phyloP scores from a whole-genome alignment of 2,888 invertebrate genomes.

The Gryllus longicercus region DNA sequence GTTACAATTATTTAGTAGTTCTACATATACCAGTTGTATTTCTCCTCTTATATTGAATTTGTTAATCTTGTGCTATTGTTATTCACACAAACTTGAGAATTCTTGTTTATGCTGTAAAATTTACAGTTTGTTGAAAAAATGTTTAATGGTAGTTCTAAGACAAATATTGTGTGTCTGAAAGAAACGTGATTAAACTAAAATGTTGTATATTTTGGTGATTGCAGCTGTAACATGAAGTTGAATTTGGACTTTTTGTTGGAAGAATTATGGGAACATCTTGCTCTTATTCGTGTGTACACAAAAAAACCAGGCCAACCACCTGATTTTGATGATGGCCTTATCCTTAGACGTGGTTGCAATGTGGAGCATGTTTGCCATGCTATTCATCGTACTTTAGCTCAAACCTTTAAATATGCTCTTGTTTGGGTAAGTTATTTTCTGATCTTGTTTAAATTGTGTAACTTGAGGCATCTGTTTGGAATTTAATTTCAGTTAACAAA shows the following conservation, averaged over 20 bases:
- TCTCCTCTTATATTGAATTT: no score
- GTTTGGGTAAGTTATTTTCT: slow-evolving; percentile 70
- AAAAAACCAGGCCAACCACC: slow-evolving; percentile 98
- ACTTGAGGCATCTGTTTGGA: no score
- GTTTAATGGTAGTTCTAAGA: no score
- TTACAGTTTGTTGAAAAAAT: no score
- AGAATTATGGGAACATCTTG: slow-evolving; percentile 88
- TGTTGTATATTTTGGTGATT: slow-evolving; percentile 36
- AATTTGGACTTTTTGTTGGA: slow-evolving; percentile 94
- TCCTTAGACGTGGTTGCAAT: slow-evolving; percentile 82
- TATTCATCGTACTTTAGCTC: slow-evolving; percentile 90
- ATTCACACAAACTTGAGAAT: no score
- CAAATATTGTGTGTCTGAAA: no score
- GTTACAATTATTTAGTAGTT: no score
- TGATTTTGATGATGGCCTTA: slow-evolving; percentile 92
- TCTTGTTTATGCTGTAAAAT: no score
- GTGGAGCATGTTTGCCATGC: slow-evolving; percentile 97
- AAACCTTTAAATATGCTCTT: slow-evolving; percentile 91
- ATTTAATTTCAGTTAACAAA: not conserved
- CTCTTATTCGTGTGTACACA: slow-evolving; percentile 93
- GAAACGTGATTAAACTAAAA: no score
- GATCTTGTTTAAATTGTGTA: no score
- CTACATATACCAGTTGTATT: no score
- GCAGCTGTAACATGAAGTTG: slow-evolving; percentile 96
- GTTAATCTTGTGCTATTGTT: no score